Percentiles rank a stretch among this genome's conserved stretches.
phyloP scores from a whole-genome alignment of 37 sponge, comb jelly and placozoan genomes.

The Hexactinellida sp. region DNA sequence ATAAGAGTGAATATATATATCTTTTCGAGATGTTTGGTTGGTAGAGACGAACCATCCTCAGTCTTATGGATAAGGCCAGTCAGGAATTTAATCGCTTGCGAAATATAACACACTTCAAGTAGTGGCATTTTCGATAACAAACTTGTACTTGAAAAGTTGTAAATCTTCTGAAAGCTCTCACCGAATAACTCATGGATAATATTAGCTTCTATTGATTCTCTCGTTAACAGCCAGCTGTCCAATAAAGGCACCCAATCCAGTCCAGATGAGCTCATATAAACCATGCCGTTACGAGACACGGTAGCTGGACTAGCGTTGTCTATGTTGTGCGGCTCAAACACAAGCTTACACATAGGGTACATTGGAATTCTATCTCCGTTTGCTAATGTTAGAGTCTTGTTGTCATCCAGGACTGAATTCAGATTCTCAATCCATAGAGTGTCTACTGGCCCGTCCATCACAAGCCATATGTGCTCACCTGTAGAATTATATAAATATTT shows the following conservation, averaged over 20 bases:
- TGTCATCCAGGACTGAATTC: slow-evolving; percentile 96
- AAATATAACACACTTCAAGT: slow-evolving; percentile 73
- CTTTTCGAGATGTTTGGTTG: slow-evolving; percentile 52
- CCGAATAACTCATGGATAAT: slow-evolving; percentile 55
- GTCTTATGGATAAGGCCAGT: slow-evolving; percentile 50
- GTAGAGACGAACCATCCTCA: slow-evolving; percentile 32
- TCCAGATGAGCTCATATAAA: slow-evolving; percentile 91
- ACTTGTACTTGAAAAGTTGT: slow-evolving; percentile 38
- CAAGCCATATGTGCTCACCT: slow-evolving; percentile 88
- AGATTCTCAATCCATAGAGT: slow-evolving; percentile 99
- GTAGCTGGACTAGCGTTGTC: slow-evolving; percentile 97
- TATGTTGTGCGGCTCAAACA: slow-evolving; percentile 98
- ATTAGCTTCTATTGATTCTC: slow-evolving; percentile 43
- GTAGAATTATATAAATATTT: not conserved
- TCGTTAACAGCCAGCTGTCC: not conserved
- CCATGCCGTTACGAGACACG: slow-evolving; percentile 91
- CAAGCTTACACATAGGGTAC: slow-evolving; percentile 84
- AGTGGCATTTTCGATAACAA: slow-evolving; percentile 80
- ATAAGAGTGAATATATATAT: slow-evolving; percentile 84
- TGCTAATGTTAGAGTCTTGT: slow-evolving; percentile 92
- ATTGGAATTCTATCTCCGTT: slow-evolving; percentile 96
- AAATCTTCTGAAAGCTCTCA: slow-evolving; percentile 51
- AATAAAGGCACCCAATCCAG: slow-evolving; percentile 94
- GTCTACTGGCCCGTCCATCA: slow-evolving; percentile 97
- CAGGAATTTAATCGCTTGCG: slow-evolving; percentile 68